phyloP scores from a whole-genome alignment of 2,797 vertebrate genomes.

The Sebastes trivittatus region DNA sequence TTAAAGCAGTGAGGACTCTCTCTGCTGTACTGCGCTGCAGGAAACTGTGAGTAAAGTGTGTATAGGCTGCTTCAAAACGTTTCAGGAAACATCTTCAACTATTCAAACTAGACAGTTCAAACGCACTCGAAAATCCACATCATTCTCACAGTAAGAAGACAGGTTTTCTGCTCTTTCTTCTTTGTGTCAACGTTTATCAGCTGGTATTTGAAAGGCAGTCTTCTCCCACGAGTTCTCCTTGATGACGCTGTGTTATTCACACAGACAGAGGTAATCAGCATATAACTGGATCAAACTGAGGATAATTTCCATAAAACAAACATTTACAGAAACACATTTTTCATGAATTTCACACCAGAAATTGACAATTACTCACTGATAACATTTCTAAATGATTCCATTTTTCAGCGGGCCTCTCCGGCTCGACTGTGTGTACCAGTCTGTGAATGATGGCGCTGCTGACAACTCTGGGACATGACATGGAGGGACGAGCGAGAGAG shows the following conservation, averaged over 20 bases:
- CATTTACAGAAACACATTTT: slow-evolving; percentile 21
- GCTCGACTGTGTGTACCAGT: neutral
- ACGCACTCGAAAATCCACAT: neutral
- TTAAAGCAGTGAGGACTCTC: neutral
- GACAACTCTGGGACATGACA: slow-evolving; percentile 14
- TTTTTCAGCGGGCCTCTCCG: neutral
- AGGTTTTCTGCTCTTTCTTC: neutral
- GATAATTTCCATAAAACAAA: slow-evolving; percentile 13
- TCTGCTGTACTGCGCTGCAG: neutral
- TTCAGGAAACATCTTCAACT: neutral
- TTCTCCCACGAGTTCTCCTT: neutral
- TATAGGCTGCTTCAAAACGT: neutral
- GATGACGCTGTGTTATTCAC: slow-evolving; percentile 1
- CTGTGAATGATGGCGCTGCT: slow-evolving; percentile 11
- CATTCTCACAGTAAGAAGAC: neutral
- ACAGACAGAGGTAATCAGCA: neutral
- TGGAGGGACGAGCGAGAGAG: slow-evolving; percentile 14
- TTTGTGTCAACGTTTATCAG: neutral
- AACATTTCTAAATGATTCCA: neutral
- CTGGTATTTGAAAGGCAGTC: neutral
- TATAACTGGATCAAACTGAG: neutral
- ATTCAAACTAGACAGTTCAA: neutral
- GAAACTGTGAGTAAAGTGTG: neutral
- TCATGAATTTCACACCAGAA: neutral
- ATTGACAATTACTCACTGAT: neutral